Percentiles rank a stretch among this genome's conserved stretches.
phyloP scores from a whole-genome alignment of 2,113 vertebrate species.

The Eptatretus burgeri region DNA sequence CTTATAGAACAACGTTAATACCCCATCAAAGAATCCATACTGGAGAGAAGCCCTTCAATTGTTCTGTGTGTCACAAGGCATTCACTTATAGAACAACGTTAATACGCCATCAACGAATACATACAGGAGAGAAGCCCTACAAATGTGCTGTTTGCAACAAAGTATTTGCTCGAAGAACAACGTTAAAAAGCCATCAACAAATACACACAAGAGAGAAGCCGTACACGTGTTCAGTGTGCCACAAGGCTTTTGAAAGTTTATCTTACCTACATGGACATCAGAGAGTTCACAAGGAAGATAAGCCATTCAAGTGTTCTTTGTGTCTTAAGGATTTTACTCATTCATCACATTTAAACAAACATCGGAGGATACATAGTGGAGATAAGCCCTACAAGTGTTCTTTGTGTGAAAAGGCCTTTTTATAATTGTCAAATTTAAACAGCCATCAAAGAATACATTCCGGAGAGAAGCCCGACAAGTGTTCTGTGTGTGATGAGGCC shows the following conservation, averaged over 20 bases:
- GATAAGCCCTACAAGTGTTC: constrained; percentile 1
- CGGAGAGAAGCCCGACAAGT: constrained; percentile 1
- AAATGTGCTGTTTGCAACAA: background rate
- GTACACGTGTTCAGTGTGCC: background rate
- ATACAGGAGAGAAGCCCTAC: no score
- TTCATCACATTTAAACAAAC: background rate
- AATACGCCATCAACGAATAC: no score
- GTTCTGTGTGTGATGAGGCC: background rate
- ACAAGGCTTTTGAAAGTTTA: background rate
- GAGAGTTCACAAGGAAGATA: background rate
- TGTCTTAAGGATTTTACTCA: background rate
- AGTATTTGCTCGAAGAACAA: background rate
- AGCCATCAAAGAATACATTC: background rate
- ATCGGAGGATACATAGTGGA: background rate
- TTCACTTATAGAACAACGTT: no score
- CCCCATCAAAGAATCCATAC: no score
- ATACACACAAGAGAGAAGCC: background rate
- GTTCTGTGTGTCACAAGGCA: no score
- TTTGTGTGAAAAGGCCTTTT: background rate
- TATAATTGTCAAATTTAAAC: background rate
- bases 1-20: no score
- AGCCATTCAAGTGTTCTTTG: background rate
- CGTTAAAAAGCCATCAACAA: background rate
- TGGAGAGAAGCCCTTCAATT: no score
- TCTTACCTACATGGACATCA: background rate